Evolutionary conservation across 2,113 vertebrate genomes (phyloP), one percentile per base, ranked within the genome.

Genomic region (Ardeotis arabs): DNA sequence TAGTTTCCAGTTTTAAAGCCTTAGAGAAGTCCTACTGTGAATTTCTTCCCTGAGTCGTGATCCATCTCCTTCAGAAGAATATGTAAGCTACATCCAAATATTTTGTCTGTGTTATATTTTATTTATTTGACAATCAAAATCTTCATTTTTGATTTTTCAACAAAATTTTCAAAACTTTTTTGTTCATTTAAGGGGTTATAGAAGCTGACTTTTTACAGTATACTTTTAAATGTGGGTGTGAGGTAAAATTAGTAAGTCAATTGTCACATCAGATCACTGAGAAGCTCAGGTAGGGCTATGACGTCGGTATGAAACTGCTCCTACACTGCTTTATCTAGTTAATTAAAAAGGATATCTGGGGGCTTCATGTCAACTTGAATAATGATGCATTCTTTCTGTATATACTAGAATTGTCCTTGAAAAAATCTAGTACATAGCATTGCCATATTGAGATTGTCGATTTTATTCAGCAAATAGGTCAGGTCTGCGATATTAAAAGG

Each of bases 301-400:
- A 63, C n/a, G 73, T 70, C 70, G 58, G 45, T 62, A 60, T 76
- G 62, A 76, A 87, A 82, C 25, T 87, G n/a, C 93, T 97, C 70
- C 50, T 94, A 49, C 87, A 58, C 64, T 94, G 86, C 95, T 94
- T 92, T 97, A 95, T 97, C 93, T 95, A 93, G 70, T 95, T 98
- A 97, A 98, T 98, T 98, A 96, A 97, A 97, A 97, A 95, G 93
- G 82, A 84, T 96, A 96, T 98, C 96, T 96, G 72, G 84, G 87
- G 95, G 35, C 89, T 95, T 97, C 84, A 79, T 94, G 97, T 97
- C 96, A 96, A 85, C 89, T 97, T 96, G 95, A 97, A 96, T 97
- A 97, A 97, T 97, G 97, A 95, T 88, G 76, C 39, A 27, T 94
- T 94, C 90, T 89, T 95, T 96, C 95, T 91, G 78, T 86, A 89